These are phyloP conservation scores for Mellilla xanthometata DNA, from an alignment of 2,888 invertebrate genomes.

Conservation along the genomic window DNA sequence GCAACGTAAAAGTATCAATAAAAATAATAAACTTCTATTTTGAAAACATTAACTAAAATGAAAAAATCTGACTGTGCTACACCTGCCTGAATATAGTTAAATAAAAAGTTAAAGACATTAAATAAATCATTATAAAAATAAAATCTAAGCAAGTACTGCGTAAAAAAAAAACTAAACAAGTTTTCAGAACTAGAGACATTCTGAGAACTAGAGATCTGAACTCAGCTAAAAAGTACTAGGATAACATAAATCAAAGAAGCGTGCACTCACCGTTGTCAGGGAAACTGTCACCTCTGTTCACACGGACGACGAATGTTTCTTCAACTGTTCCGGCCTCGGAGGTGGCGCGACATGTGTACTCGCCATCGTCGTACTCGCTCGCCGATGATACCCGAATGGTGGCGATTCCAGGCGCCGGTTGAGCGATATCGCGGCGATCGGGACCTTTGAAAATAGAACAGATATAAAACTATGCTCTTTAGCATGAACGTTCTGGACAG, in stretches of 20 bases:
- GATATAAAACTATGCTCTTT: too few species aligned
- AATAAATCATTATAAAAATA: too few species aligned
- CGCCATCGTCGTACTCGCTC: conserved; percentile 83
- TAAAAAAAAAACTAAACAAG: background rate
- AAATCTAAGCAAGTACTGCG: too few species aligned
- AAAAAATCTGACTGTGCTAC: too few species aligned
- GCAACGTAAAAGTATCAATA: too few species aligned
- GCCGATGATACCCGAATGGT: conserved; percentile 50
- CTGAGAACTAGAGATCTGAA: too few species aligned
- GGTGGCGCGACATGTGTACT: conserved; percentile 87
- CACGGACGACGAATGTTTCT: conserved; percentile 84
- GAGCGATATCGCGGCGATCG: conserved; percentile 45
- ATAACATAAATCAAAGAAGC: conserved; percentile 18
- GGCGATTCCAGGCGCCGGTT: conserved; percentile 53
- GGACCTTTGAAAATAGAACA: conserved; percentile 21
- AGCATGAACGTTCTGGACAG: too few species aligned
- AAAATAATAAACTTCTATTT: too few species aligned
- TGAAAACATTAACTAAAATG: too few species aligned
- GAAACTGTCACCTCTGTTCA: conserved; percentile 67
- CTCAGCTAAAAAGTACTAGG: conserved; percentile 6
- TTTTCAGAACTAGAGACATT: too few species aligned
- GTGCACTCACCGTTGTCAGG: conserved; percentile 38
- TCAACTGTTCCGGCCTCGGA: conserved; percentile 85
- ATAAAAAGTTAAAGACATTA: too few species aligned
- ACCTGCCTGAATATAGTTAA: too few species aligned